Percentiles rank a stretch among this genome's conserved stretches.
Conservation (phyloP, 1,140 invertebrate genomes). For the Drosophila chauvacae region DNA sequence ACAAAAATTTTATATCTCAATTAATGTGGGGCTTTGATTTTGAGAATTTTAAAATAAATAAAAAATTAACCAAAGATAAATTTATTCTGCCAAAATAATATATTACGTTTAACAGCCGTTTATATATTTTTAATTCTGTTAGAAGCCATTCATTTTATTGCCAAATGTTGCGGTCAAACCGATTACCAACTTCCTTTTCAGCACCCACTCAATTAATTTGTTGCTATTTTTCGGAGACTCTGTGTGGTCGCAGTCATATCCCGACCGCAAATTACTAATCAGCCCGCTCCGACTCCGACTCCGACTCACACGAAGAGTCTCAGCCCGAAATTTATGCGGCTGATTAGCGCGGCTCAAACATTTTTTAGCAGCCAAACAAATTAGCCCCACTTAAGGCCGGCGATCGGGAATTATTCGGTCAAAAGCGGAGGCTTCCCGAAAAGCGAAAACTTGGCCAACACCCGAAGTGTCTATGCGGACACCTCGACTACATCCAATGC, state of each 20-base stretch:
- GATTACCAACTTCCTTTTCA: constrained; percentile 51
- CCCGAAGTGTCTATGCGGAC: constrained; percentile 82
- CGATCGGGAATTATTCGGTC: constrained; percentile 72
- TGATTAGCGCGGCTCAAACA: constrained; percentile 77
- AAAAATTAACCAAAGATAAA: background rate
- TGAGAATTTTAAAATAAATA: background rate
- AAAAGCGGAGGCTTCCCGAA: constrained; percentile 53
- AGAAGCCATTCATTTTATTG: constrained; percentile 12
- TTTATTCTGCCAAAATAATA: background rate
- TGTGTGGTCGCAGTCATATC: constrained; percentile 66
- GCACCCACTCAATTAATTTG: constrained; percentile 52
- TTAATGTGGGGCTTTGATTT: too few relatives aligned
- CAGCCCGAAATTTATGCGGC: constrained; percentile 65
- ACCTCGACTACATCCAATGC: constrained; percentile 64
- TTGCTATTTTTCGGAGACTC: constrained; percentile 30
- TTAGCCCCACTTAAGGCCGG: constrained; percentile 71
- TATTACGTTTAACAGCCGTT: background rate
- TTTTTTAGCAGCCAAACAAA: constrained; percentile 79
- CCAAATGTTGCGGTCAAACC: constrained; percentile 22
- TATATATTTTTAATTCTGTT: background rate
- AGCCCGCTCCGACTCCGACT: constrained; percentile 38
- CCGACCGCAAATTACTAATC: constrained; percentile 70
- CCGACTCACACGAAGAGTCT: constrained; percentile 44
- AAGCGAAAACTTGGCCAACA: constrained; percentile 71
- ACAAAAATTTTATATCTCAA: background rate